Evolutionary conservation across 1,140 invertebrate species (phyloP), one percentile per base, ranked within the genome.

Genomic region (Phortica variegata): DNA sequence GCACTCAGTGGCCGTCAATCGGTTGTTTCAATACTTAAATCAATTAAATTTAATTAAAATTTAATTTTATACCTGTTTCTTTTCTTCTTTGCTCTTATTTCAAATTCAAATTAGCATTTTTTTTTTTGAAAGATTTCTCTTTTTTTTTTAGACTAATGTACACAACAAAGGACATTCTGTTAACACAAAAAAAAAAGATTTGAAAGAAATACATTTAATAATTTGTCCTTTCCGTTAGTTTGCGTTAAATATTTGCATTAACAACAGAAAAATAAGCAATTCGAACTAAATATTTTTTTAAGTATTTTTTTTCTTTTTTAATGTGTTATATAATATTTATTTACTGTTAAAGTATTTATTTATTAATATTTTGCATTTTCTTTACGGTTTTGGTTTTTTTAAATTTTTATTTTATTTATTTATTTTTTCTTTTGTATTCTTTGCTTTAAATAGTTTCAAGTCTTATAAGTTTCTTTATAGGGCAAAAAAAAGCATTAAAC

Each of bases 391-490:
- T 34, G 4, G 2, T 41, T n/a, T 46, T 46, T n/a, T 32, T 41
- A 42, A 36, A 3, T 29, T 2, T 42, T 42, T 19, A 33, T 43
- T 34, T 43, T 44, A 31, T 49, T 31, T 31, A 41, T 45, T 29
- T 8, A 8, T 34, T 34, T 8, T 15, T 34, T 34, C 13, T 37
- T 8, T 40, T 43, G 38, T 21, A 5, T 20, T 36, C 41, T 23
- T 23, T 47, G 42, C 31, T 45, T 60, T 65, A 66, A 57, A 62
- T 68, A 66, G 62, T 43, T 68, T 68, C 57, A 60, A 68, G 63
- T 68, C 63, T 68, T 68, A 66, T 68, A 68, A 60, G 65, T 68
- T 68, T 68, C 63, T 60, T 68, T 55, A 56, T 66, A 66, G 63
- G 63, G 63, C 63, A 66, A 65, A 60, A 26, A 26, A 54, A 62